Conservation (phyloP, 2,113 vertebrate genomes). For the Bos javanicus region DNA sequence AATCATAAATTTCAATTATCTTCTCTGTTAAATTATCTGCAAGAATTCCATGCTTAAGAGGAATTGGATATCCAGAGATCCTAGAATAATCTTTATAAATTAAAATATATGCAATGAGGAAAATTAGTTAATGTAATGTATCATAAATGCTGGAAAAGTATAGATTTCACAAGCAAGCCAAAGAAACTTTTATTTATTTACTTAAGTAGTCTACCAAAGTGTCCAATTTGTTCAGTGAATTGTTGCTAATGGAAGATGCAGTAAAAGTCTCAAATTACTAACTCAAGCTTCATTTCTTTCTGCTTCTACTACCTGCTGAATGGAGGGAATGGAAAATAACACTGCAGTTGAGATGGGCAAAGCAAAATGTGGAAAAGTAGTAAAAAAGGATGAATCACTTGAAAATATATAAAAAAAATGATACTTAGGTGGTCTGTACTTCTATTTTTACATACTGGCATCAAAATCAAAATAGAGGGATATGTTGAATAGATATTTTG, state of each 20-base stretch:
- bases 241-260: constrained; percentile 58
- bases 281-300: constrained; percentile 56
- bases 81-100: neutral
- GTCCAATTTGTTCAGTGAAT: constrained; percentile 55
- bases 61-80: neutral
- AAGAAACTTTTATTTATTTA: constrained; percentile 62
- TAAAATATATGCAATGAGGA: neutral
- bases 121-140: constrained; percentile 12
- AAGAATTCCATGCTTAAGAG: neutral
- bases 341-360: neutral
- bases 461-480: neutral
- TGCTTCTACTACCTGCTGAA: constrained; percentile 40
- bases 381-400: neutral
- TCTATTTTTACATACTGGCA: neutral
- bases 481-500: neutral
- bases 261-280: constrained; percentile 46
- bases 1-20: neutral
- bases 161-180: neutral
- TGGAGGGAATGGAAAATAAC: constrained; percentile 4
- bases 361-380: neutral
- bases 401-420: neutral
- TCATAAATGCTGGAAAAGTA: neutral
- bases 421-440: neutral
- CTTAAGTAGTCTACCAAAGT: constrained; percentile 27
- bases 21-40: neutral